phyloP scores from a whole-genome alignment of 2,888 invertebrate species.

The Arctia plantaginis region DNA sequence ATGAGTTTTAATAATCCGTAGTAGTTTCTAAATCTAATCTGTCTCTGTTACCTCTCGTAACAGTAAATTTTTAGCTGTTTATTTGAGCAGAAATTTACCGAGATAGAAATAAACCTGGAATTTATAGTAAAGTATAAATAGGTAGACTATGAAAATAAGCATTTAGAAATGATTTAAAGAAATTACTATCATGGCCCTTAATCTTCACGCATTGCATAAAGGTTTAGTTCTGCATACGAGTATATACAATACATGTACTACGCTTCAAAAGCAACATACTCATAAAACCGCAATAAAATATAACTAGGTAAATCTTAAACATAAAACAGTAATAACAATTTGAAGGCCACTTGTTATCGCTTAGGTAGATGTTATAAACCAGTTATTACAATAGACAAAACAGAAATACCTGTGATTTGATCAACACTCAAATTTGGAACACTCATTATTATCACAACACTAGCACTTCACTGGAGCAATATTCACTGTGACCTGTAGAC shows the following conservation, averaged over 20 bases:
- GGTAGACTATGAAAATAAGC: not conserved
- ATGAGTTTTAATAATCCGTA: not conserved
- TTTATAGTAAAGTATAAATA: not conserved
- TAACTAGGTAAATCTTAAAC: slow-evolving; percentile 11
- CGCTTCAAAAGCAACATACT: slow-evolving; percentile 13
- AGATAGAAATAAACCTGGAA: not conserved
- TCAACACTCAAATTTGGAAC: slow-evolving; percentile 82
- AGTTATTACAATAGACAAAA: slow-evolving; percentile 20
- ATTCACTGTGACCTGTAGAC: slow-evolving; percentile 58
- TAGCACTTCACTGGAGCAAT: slow-evolving; percentile 61
- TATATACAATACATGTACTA: not conserved
- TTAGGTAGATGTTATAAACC: slow-evolving; percentile 9
- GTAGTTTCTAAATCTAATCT: not conserved
- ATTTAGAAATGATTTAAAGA: not conserved
- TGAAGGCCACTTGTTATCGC: slow-evolving; percentile 18
- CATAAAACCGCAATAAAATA: slow-evolving; percentile 22
- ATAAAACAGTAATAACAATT: slow-evolving; percentile 13
- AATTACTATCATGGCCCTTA: not conserved
- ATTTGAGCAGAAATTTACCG: not conserved
- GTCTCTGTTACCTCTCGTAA: not conserved
- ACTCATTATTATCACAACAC: slow-evolving; percentile 69
- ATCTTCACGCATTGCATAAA: not conserved
- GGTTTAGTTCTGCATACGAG: slow-evolving; percentile 4
- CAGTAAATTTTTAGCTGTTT: no score
- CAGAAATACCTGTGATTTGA: slow-evolving; percentile 77